Base-by-base conservation (phyloP, 2,113 vertebrate species). In the Patagioenas fasciata region DNA sequence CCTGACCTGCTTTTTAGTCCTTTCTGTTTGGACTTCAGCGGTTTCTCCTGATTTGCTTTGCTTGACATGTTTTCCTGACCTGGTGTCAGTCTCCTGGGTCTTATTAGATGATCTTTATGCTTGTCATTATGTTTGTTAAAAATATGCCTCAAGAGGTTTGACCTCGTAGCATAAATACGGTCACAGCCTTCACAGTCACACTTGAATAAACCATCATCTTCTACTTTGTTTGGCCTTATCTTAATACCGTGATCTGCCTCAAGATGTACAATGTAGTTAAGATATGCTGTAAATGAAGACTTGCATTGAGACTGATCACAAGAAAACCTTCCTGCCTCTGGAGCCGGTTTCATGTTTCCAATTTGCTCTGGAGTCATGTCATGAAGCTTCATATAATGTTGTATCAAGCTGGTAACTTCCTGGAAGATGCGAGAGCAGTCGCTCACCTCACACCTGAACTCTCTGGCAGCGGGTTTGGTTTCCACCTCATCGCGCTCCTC, bases 121-220 rank as follows among this genome's bases (percentile, higher is more conserved):
- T 98, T 97, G 44, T 99, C 99, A 69, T 98, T 98, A 91, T 99
- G 99, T 88, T 99, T 99, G 95, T 99, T 99, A 98, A 99, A 99
- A 86, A 98, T 98, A 83, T 99, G 99, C 64, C 99, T 98, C 78
- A 99, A 96, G 31, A 99, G 97, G 94, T 99, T 99, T 38, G 99
- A 99, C 51, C 99, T 98, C 31, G 99, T 99, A 58, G 99, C 98
- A 83, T 99, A 99, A 48, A 98, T 98, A 40, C 99, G 98, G 86
- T 99, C 98, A 71, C 99, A 99, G n/a, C 99, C 99, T 96, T 99
- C 99, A 84, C 99, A 98, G 78, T 99, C 99, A 97, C 99, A 99
- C 64, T 98, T 99, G 88, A 98, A 99, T 31, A 98, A 89, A 3
- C 98, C 98, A 1, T 98, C 98, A 21, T 98, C 97, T 42, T 98